phyloP scores from a whole-genome alignment of 37 sponge, comb jelly and placozoan species.

The Aphrocallistes beatrix region DNA sequence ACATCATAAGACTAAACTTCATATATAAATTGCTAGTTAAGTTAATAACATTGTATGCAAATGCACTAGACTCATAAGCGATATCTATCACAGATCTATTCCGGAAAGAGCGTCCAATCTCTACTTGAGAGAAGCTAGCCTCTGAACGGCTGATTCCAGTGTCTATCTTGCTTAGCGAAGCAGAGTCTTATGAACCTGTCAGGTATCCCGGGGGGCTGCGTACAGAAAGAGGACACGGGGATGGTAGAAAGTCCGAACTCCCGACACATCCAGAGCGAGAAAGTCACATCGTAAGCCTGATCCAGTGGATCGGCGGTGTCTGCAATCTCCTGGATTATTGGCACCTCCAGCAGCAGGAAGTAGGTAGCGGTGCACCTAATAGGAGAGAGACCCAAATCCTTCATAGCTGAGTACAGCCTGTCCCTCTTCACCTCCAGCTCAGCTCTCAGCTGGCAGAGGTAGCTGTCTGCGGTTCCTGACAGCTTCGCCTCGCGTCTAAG shows the following conservation, averaged over 20 bases:
- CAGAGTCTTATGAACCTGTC: neutral
- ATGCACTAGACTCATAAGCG: too few relatives aligned
- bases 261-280: neutral
- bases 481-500: neutral
- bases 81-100: too few relatives aligned
- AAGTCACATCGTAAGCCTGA: neutral
- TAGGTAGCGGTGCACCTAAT: neutral
- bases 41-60: too few relatives aligned
- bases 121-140: neutral
- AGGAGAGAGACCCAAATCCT: neutral
- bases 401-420: neutral
- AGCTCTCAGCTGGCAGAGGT: neutral
- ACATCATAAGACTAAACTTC: too few relatives aligned
- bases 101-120: too few relatives aligned
- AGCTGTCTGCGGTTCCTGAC: neutral
- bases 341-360: neutral
- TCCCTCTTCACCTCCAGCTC: neutral
- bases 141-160: neutral
- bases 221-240: neutral
- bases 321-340: neutral
- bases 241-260: neutral
- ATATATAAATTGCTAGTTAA: too few relatives aligned
- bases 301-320: neutral
- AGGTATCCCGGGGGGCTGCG: neutral
- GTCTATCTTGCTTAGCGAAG: slow-evolving; percentile 1